phyloP scores from a whole-genome alignment of 2,113 vertebrate genomes.

The Trichomycterus rosablanca region DNA sequence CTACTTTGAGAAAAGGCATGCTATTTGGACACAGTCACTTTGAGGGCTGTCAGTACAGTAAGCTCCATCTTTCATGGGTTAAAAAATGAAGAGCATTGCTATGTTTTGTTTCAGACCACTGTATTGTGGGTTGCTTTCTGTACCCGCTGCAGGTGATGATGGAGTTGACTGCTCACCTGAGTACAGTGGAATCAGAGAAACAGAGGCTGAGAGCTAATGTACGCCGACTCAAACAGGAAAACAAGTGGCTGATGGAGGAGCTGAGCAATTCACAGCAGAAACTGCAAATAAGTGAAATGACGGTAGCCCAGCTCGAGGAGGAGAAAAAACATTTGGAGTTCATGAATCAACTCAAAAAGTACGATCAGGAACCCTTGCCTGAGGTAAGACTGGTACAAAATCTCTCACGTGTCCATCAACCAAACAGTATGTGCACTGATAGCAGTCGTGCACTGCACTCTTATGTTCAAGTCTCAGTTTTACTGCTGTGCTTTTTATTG shows the following conservation, averaged over 20 bases:
- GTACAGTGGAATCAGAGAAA: slow-evolving; percentile 81
- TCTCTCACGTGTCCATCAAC: too few relatives aligned
- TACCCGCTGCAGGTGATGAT: slow-evolving; percentile 75
- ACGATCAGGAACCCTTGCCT: slow-evolving; percentile 69
- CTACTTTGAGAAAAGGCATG: too few relatives aligned
- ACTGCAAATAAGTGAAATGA: slow-evolving; percentile 91
- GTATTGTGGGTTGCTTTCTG: background rate
- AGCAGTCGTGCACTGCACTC: too few relatives aligned
- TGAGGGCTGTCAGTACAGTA: too few relatives aligned
- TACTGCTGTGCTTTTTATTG: too few relatives aligned
- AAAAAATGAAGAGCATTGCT: too few relatives aligned
- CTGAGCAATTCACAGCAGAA: slow-evolving; percentile 94
- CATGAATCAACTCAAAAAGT: slow-evolving; percentile 81
- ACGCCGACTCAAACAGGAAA: slow-evolving; percentile 90
- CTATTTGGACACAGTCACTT: too few relatives aligned
- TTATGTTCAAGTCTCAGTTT: too few relatives aligned
- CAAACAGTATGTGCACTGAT: too few relatives aligned
- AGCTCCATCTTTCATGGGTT: too few relatives aligned
- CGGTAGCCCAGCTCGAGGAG: slow-evolving; percentile 93
- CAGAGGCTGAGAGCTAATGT: slow-evolving; percentile 88
- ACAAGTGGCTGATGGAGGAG: slow-evolving; percentile 94
- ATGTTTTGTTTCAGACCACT: too few relatives aligned
- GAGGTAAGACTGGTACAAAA: slow-evolving; percentile 52
- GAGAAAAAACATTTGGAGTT: slow-evolving; percentile 91
- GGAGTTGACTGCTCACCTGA: slow-evolving; percentile 78